Base-by-base conservation (phyloP, 2,888 invertebrate species). In the Drosophila rellima region DNA sequence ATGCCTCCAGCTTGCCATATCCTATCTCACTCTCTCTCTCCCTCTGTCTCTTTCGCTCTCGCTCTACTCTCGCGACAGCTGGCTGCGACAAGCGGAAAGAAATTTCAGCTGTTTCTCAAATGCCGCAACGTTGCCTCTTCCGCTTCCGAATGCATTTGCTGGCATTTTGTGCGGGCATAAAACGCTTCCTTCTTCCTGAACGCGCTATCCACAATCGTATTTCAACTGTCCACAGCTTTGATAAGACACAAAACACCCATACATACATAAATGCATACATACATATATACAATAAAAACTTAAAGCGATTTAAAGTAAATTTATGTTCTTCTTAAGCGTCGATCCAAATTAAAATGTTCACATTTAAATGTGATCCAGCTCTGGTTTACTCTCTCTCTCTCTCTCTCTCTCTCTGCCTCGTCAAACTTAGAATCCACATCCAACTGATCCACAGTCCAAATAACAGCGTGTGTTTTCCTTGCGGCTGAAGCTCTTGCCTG, bases 101-200 rank as follows among this genome's bases (percentile, higher is more conserved):
- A 67, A 69, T 76, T 80, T 51, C 57, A 69, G 64, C 61, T 75
- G 69, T 61, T 75, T 40, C 50, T 61, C 62, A 64, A 57, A 47
- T 52, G 45, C 45, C 39, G 67, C 67, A 39, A 59, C 52, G 35
- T 59, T 66, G 70, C 65, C 76, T 66, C 56, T 62, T 79, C 66
- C 74, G 78, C 51, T 74, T 65, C 74, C 74, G 55, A 56, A 61
- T 82, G 80, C 79, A 82, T 82, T 80, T 78, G 80, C 35, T 62
- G 52, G 73, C 61, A 40, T 62, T 67, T 67, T 73, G 68, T 68
- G 60, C 45, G 60, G 60, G 56, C 74, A 69, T 51, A 61, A 55
- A 74, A 52, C 69, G 55, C 54, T 52, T 37, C 47, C 51, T 44
- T 56, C 15, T 45, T 35, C 35, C 15, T 35, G 17, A 6, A 31